Conservation (phyloP, 2,888 invertebrate species). For the Pollenia amentaria region DNA sequence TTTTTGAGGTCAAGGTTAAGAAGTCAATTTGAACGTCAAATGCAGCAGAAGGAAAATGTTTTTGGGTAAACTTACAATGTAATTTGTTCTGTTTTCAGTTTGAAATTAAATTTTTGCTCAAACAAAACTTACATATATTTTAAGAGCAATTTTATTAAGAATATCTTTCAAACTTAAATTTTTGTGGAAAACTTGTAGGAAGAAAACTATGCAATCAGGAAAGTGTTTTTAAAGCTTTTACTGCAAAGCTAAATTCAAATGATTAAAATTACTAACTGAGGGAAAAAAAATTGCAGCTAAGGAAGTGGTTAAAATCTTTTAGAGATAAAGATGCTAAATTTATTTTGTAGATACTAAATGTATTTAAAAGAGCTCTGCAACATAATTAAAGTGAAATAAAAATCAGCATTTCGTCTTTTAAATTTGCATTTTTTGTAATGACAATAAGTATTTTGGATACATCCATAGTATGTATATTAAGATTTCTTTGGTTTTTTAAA, state of each 20-base stretch:
- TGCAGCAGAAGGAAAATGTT: slow-evolving; percentile 9
- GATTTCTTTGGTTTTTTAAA: no score
- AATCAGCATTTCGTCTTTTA: no score
- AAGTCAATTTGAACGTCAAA: slow-evolving; percentile 58
- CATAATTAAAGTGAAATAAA: no score
- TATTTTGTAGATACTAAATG: no score
- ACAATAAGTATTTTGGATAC: no score
- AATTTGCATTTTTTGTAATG: no score
- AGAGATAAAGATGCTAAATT: no score
- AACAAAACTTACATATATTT: neutral
- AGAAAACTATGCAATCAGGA: neutral
- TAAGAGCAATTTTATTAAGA: neutral
- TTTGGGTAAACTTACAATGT: neutral
- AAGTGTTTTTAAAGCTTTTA: neutral
- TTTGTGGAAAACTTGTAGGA: neutral
- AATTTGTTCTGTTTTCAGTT: neutral
- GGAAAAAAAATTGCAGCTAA: neutral
- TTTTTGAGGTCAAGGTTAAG: slow-evolving; percentile 59
- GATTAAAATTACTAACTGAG: no score
- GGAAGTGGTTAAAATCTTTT: neutral
- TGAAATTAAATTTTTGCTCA: neutral
- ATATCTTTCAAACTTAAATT: neutral
- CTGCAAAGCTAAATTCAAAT: no score
- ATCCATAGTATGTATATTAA: no score
- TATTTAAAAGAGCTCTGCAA: no score